Evolutionary conservation across 2,797 vertebrate genomes (phyloP).

Genomic region (Ctenochaetus hawaiiensis): DNA sequence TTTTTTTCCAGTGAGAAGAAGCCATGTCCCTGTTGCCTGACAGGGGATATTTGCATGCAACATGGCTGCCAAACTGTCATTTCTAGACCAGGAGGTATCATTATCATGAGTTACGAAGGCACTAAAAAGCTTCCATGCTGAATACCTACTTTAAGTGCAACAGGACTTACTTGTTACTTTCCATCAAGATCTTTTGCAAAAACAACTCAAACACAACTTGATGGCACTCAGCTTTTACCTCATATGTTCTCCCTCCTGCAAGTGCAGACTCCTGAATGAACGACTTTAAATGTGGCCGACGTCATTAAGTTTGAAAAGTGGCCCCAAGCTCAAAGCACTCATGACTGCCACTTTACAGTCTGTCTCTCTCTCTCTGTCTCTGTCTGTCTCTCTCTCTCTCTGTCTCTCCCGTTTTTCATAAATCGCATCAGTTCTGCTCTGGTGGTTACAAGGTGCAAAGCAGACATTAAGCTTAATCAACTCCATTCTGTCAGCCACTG

Average conservation of each 20-base stretch:
- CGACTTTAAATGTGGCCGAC: not conserved
- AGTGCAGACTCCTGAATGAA: not conserved
- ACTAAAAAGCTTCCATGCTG: conserved; percentile 7
- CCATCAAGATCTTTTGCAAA: not conserved
- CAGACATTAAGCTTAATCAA: conserved; percentile 26
- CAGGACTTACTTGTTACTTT: not conserved
- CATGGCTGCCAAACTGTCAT: conserved; percentile 4
- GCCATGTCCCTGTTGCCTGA: conserved; percentile 5
- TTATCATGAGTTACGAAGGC: conserved; percentile 12
- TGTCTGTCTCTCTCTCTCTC: too few species aligned
- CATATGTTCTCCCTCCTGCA: not conserved
- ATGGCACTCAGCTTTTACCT: too few species aligned
- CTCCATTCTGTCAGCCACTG: conserved; percentile 15
- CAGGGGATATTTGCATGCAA: not conserved
- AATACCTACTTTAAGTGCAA: not conserved
- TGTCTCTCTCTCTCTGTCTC: not conserved
- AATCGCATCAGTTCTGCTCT: conserved; percentile 14
- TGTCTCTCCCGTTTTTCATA: not conserved
- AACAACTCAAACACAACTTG: not conserved
- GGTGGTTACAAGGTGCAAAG: conserved; percentile 11
- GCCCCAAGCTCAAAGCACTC: not conserved
- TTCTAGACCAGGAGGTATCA: not conserved
- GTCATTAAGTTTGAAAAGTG: conserved; percentile 3
- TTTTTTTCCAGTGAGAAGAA: not conserved
- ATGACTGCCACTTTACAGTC: too few species aligned